Base-by-base conservation (phyloP, 2,113 vertebrate genomes). In the Urocolius indicus region DNA sequence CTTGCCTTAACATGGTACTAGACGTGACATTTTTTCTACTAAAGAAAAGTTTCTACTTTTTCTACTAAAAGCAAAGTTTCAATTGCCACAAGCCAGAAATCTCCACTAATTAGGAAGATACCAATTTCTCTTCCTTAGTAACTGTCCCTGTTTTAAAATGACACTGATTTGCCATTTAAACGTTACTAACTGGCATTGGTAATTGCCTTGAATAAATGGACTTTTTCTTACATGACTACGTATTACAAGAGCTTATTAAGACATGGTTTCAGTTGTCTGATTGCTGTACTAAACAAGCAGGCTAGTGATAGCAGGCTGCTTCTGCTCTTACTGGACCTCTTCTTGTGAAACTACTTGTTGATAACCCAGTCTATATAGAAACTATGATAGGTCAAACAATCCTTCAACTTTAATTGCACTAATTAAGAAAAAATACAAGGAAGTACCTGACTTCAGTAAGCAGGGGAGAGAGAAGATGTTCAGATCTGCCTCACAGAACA, bases 161-260 rank as follows among this genome's bases (percentile, higher is more conserved):
- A 41, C 38, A 9, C 38, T 41, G 38, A 41, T 41, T 41, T 61
- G 61, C 78, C 38, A 6, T 38, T 10, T 43, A 71, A 43, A 5
- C 51, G 59, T 77, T 43, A 74, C 9, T 57, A 59, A 26, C 15
- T 71, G 48, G 7, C 24, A 67, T 34, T 86, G 58, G 71, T 91
- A 80, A 80, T 8, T 79, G 30, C 48, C 80, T 52, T 90, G 86
- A 91, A 94, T 96, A 95, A 97, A 97, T 4, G 11, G 11, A 84
- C 13, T 68, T 84, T 67, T 59, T 77, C 38, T 75, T 73, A 84
- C 0, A 1, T 59, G 55, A 58, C 32, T 75, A 12, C 83, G 48
- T 59, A 49, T 76, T 73, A 0, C 12, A 73, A 61, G 13, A 58
- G 8, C 7, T 79, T 29, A 26, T n/a, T 74, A 49, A 30, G 14